phyloP scores from a whole-genome alignment of 2,888 invertebrate species.

The Tenthredo livida region DNA sequence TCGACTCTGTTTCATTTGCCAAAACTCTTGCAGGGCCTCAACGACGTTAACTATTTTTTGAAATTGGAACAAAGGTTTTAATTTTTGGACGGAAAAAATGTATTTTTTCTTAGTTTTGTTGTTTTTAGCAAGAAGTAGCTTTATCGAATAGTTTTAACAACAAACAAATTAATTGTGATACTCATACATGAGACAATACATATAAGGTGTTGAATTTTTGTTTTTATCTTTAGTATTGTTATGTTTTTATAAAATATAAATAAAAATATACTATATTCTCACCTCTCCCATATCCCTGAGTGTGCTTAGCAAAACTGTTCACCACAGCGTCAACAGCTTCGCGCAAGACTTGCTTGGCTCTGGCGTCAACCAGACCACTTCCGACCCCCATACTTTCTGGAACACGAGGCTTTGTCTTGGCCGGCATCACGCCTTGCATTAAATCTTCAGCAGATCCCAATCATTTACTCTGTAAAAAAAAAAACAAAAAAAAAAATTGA shows the following conservation, averaged over 20 bases:
- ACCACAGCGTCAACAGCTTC: slow-evolving; percentile 88
- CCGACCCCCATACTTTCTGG: slow-evolving; percentile 75
- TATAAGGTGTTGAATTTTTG: background rate
- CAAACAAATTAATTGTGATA: background rate
- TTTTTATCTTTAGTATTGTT: background rate
- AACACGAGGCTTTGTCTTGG: slow-evolving; percentile 75
- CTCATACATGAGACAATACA: background rate
- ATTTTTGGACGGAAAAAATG: background rate
- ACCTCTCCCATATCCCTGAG: slow-evolving; percentile 86
- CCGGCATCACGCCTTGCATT: slow-evolving; percentile 77
- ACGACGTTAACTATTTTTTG: slow-evolving; percentile 91
- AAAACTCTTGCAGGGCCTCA: slow-evolving; percentile 97
- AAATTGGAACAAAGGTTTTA: slow-evolving; percentile 34
- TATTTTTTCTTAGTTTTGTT: background rate
- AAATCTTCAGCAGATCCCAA: slow-evolving; percentile 64
- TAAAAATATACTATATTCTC: slow-evolving; percentile 62
- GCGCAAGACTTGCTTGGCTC: slow-evolving; percentile 82
- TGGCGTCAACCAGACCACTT: slow-evolving; percentile 79
- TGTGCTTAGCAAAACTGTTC: slow-evolving; percentile 87
- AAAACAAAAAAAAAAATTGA: slow-evolving; percentile 52
- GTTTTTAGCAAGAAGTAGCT: background rate
- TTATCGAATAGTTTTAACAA: background rate
- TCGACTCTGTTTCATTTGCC: slow-evolving; percentile 97
- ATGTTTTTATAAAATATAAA: slow-evolving; percentile 2
- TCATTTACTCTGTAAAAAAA: slow-evolving; percentile 68